phyloP scores from a whole-genome alignment of 2,113 vertebrate species.

The Laticauda colubrina region DNA sequence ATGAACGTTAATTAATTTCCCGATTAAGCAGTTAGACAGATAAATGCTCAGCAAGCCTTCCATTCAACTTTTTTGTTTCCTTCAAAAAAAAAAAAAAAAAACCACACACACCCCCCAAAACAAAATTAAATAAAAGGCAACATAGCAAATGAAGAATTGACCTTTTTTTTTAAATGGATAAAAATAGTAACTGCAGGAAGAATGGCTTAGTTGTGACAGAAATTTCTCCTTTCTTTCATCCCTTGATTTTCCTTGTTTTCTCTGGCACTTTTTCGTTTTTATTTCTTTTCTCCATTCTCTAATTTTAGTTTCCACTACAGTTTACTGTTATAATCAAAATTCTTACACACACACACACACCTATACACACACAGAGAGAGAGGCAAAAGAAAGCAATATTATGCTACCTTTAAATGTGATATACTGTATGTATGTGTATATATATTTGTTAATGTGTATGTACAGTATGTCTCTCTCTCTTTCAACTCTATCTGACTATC shows the following conservation, averaged over 20 bases:
- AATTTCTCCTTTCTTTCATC: background rate
- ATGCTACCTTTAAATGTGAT: background rate
- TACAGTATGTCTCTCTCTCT: background rate
- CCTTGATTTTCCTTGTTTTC: background rate
- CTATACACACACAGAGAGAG: no score
- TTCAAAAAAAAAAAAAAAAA: background rate
- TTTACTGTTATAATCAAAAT: background rate
- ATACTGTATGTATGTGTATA: background rate
- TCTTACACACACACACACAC: background rate
- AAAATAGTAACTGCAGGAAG: background rate
- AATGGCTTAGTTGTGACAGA: background rate
- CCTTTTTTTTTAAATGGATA: background rate
- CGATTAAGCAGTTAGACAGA: background rate
- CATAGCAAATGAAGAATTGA: background rate
- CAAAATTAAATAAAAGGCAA: background rate
- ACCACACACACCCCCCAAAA: background rate
- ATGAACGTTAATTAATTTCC: background rate
- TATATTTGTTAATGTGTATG: background rate
- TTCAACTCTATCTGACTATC: background rate
- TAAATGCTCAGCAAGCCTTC: slow-evolving; percentile 15
- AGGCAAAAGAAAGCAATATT: background rate
- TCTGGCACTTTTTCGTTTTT: background rate
- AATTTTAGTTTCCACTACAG: background rate
- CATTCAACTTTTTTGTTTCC: background rate
- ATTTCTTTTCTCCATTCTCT: background rate